Evolutionary conservation across 2,888 invertebrate genomes (phyloP).

Genomic region (Imbricaverruca yamaguchii): DNA sequence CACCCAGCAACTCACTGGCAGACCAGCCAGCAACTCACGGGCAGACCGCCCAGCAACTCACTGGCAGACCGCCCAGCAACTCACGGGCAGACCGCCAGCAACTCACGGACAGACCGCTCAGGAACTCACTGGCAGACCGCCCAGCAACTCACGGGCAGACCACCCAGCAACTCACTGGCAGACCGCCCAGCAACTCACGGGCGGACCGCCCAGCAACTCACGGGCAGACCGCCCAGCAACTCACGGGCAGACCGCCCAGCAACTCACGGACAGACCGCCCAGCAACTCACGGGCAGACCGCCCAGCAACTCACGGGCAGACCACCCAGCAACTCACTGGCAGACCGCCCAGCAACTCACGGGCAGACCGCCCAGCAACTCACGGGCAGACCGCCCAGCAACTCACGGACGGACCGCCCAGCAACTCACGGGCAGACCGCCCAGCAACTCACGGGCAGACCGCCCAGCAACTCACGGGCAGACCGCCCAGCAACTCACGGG

Average conservation of each 20-base stretch:
- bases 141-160: no score
- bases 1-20: no score
- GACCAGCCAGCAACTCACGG: no score
- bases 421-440: constrained; percentile 56
- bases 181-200: no score
- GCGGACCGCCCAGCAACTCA: constrained; percentile 50
- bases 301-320: constrained; percentile 61
- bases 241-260: neutral
- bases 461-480: constrained; percentile 56
- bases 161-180: constrained; percentile 58
- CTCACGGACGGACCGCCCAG: no score
- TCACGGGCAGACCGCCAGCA: neutral
- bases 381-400: constrained; percentile 45
- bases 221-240: constrained; percentile 39
- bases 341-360: no score
- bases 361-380: constrained; percentile 46
- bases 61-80: constrained; percentile 46
- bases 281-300: no score
- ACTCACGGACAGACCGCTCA: no score
- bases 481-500: no score
- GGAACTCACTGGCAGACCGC: no score
- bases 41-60: constrained; percentile 50
- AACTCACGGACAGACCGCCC: constrained; percentile 56
- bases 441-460: no score
- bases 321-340: no score